phyloP scores from a whole-genome alignment of 2,888 invertebrate species.

The Zeuzera pyrina region DNA sequence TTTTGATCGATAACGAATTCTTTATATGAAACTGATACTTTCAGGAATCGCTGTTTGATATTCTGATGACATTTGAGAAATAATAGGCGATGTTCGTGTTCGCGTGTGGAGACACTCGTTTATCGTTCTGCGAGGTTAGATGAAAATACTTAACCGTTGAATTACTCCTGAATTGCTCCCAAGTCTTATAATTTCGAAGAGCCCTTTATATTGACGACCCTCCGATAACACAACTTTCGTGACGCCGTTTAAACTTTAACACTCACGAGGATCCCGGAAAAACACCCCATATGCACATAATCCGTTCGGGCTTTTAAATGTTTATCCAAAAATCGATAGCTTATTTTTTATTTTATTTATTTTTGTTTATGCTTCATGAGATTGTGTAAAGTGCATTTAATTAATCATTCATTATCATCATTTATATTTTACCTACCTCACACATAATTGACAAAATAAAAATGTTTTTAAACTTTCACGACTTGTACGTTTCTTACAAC shows the following conservation, averaged over 20 bases:
- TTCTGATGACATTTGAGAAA: slow-evolving; percentile 59
- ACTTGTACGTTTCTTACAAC: too few relatives aligned
- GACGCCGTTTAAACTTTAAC: slow-evolving; percentile 13
- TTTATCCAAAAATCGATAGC: too few relatives aligned
- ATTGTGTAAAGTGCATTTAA: too few relatives aligned
- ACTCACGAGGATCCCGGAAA: slow-evolving; percentile 2
- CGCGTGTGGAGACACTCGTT: slow-evolving; percentile 36
- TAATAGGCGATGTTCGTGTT: slow-evolving; percentile 48
- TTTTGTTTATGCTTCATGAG: too few relatives aligned
- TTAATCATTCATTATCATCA: too few relatives aligned
- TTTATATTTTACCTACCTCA: too few relatives aligned
- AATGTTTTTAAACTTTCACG: too few relatives aligned
- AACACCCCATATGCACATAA: too few relatives aligned
- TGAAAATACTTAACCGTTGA: slow-evolving; percentile 32
- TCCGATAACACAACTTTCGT: slow-evolving; percentile 19
- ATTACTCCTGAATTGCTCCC: slow-evolving; percentile 18
- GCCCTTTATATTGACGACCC: slow-evolving; percentile 22
- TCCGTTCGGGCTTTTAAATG: too few relatives aligned
- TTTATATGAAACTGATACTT: slow-evolving; percentile 22
- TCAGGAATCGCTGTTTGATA: slow-evolving; percentile 51
- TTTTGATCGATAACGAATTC: slow-evolving; percentile 14
- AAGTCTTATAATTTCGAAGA: slow-evolving; percentile 23
- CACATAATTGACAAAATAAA: too few relatives aligned
- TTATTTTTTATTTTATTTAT: too few relatives aligned
- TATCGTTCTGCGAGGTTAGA: slow-evolving; percentile 33